Conservation (phyloP, 2,797 vertebrate genomes). For the Gymnoscopelus braueri region DNA sequence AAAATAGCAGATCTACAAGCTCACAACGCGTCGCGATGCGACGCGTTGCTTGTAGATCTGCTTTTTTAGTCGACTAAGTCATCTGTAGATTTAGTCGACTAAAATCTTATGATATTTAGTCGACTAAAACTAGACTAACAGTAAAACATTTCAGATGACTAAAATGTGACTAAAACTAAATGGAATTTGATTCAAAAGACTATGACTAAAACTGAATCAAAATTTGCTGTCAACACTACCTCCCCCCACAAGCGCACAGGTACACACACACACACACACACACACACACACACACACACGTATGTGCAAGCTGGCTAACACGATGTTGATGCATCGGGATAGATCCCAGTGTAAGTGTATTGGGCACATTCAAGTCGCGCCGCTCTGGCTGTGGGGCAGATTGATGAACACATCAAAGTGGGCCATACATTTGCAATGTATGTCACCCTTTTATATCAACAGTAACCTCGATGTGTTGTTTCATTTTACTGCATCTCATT, state of each 20-base stretch:
- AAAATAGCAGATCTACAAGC: no score
- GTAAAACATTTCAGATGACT: no score
- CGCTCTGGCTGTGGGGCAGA: constrained; percentile 20
- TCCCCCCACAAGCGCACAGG: background rate
- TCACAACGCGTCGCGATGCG: no score
- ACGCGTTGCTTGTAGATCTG: no score
- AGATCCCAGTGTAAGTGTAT: no score
- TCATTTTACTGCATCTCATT: constrained; percentile 61
- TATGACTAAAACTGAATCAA: background rate
- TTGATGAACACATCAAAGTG: constrained; percentile 57
- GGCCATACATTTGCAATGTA: constrained; percentile 70
- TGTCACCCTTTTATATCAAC: constrained; percentile 71
- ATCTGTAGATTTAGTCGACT: no score
- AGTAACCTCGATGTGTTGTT: constrained; percentile 46
- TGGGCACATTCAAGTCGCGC: no score
- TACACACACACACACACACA: constrained; percentile 27
- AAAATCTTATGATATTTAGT: no score
- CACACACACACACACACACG: constrained; percentile 59
- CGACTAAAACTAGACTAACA: no score
- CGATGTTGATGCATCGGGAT: no score
- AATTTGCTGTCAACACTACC: background rate
- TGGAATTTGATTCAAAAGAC: no score
- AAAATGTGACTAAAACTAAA: no score
- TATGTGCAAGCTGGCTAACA: constrained; percentile 38
- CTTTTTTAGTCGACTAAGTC: background rate